Base-by-base conservation (phyloP, 2,888 invertebrate genomes). In the Acanthococcus lagerstroemiae region DNA sequence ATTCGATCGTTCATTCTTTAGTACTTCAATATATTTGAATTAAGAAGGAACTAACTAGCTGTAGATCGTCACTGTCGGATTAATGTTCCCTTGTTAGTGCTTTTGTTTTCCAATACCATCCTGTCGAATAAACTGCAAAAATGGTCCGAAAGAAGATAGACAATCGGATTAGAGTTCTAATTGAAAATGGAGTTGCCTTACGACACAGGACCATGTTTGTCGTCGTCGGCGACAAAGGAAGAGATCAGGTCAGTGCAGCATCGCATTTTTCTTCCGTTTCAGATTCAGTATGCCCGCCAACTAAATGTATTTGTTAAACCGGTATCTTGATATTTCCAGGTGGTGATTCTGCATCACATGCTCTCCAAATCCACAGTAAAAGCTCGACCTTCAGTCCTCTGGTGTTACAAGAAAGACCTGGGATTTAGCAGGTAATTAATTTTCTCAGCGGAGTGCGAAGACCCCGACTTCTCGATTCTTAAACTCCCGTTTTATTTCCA, bases 321-420 rank as follows among this genome's bases (percentile, higher is more conserved):
- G 15, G 24, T 17, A 4, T 24, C 9, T 30, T 21, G n/a, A n/a
- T 2, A 9, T 37, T n/a, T 37, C 12, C 72, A 94, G 93, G 90
- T 96, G 15, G 94, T 95, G 4, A 91, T 96, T 75, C 79, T 99
- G 3, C 96, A 99, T 80, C 96, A 99, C 74, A 95, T 99, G 85
- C 78, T 99, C 52, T 87, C 94, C 0, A 99, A 99, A 78, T 90
- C 96, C 1, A 85, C 87, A 57, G 88, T 96, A 0, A 93, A 93
- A 77, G 86, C 95, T 0, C 81, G 96, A 46, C 97, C 97, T 0
- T 87, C 88, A 50, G 94, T 99, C 1, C 78, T 99, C 9, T 99
- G 99, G 99, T 99, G 99, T 76, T 99, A 99, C 77, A 99, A 99
- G 73, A 82, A 96, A 84, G 91, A 94, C 74, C 84, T 93, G 72